phyloP scores from a whole-genome alignment of 2,888 invertebrate species.

The Phyto melanocephala region DNA sequence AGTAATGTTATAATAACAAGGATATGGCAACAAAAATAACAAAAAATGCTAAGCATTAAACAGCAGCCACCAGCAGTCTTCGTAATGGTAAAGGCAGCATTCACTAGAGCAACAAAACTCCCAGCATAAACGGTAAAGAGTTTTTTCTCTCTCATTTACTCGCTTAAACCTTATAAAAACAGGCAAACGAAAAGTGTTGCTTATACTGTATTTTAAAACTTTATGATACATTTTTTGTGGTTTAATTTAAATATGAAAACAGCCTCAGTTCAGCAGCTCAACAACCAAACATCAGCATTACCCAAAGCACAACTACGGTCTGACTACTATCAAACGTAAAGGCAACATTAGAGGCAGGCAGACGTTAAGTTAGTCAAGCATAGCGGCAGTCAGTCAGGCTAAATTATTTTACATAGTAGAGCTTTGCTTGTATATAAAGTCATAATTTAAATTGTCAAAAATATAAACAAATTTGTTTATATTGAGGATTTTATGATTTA shows the following conservation, averaged over 20 bases:
- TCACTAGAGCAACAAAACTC: neutral
- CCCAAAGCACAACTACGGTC: neutral
- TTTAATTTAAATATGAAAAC: constrained; percentile 60
- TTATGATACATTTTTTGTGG: constrained; percentile 54
- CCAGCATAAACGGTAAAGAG: neutral
- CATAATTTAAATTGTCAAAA: constrained; percentile 52
- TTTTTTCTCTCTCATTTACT: neutral
- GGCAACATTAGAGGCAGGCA: constrained; percentile 4
- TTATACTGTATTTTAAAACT: constrained; percentile 46
- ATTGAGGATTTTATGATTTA: constrained; percentile 41
- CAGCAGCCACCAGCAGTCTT: constrained; percentile 7
- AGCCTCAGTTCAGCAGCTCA: constrained; percentile 19
- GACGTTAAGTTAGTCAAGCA: neutral
- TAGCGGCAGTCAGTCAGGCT: neutral
- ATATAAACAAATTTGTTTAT: constrained; percentile 43
- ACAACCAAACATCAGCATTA: constrained; percentile 29
- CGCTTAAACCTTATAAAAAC: constrained; percentile 18
- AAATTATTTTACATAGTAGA: neutral
- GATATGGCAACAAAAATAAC: neutral
- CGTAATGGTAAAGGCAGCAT: constrained; percentile 2
- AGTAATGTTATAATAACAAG: constrained; percentile 48
- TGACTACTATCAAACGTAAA: neutral
- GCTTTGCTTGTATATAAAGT: neutral
- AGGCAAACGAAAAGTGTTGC: constrained; percentile 22
- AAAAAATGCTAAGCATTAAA: neutral